Base-by-base conservation (phyloP, 2,797 vertebrate species). In the Lagocephalus sceleratus region DNA sequence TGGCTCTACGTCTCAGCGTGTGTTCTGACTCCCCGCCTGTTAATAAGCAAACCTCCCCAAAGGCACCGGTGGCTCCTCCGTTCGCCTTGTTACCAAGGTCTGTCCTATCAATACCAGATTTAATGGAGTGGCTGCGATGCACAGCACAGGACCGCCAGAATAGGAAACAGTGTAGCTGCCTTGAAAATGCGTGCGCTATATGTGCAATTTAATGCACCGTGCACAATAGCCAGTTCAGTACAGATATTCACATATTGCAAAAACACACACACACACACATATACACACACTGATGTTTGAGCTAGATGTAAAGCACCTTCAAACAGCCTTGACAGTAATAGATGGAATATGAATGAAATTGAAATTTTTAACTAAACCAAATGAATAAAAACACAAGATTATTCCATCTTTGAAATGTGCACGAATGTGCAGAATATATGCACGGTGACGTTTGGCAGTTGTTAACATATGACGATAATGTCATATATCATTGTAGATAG, bases 31-130 rank as follows among this genome's bases (percentile, higher is more conserved):
- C 59, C 74, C 72, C 41, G 76, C 61, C 73, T 78, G 76, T 72
- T 87, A 85, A 85, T 80, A 79, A 88, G 80, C 62, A 83, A 76
- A 72, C 67, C 67, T 70, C 54, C 68, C 71, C 56, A 80, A 73
- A 78, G 75, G 65, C 82, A 73, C 78, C 78, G 79, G 75, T 73
- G 79, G 73, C 68, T 73, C 50, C 71, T 66, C 71, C 68, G 64
- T 73, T 75, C 73, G 71, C 71, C 71, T 81, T 67, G 79, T 80
- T 79, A 78, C 69, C 65, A 55, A 66, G 60, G 63, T 60, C 62
- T 73, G 60, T 65, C 52, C 72, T 58, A 65, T 75, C 69, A 69
- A 73, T 81, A 68, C 54, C 20, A 51, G 63, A 79, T 79, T 66
- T 72, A 78, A 78, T 75, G 44, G 68, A 64, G 65, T 4, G 14